Base-by-base conservation (phyloP, 2,797 vertebrate genomes). In the Glyptemys insculpta region DNA sequence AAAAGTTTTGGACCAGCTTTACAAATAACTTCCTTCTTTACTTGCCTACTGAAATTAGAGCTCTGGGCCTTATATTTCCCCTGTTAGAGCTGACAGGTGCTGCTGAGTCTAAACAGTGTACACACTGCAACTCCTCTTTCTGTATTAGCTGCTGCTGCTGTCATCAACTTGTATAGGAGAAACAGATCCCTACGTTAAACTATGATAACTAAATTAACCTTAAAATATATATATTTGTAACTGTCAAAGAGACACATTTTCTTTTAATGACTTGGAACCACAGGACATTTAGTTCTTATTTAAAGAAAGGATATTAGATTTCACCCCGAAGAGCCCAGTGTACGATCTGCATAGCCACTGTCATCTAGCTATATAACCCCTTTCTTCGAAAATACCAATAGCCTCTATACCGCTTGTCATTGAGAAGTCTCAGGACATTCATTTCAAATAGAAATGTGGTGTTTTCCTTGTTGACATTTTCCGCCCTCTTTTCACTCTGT, bases 261-360 rank as follows among this genome's bases (percentile, higher is more conserved):
- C 41, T 76, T 29, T 49, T 47, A 25, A 76, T 27, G 25, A 76
- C 25, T 47, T 29, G 27, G 74, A 27, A 47, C 41, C 23, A 27
- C 12, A 29, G 5, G 74, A 88, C 90, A 79, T 78, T 62, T 91
- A 12, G 52, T 94, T 93, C 87, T 65, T 91, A 94, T 94, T 96
- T 96, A 94, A 82, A 94, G 86, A 54, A 57, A 88, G 78, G 34
- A 93, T 96, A 88, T 91, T 81, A 86, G 95, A 56, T 94, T 92
- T 91, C 41, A 92, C 59, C 53, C 87, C 41, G 8, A 95, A 49
- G 37, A 90, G 81, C 21, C 85, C 86, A 72, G 76, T 88, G 56
- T 27, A 74, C 6, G 11, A 44, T 44, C 6, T 41, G 72, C 41
- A 74, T 12, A 74, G 41, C 23, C 23, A 12, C 12, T 44, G 21